Conservation (phyloP, 2,888 invertebrate genomes). For the Temnothorax unifasciatus region DNA sequence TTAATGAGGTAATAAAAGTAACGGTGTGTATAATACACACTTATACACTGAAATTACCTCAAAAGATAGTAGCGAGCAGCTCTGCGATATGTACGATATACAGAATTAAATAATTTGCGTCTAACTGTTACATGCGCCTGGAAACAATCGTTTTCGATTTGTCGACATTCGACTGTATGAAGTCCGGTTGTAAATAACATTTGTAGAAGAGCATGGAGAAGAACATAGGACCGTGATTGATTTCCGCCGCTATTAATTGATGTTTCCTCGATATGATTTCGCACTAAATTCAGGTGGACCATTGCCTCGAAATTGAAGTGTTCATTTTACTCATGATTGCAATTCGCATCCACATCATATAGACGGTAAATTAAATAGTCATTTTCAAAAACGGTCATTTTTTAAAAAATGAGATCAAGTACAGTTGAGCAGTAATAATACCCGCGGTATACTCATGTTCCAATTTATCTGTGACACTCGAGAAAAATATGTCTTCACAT, state of each 20-base stretch:
- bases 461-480: neutral
- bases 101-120: conserved; percentile 2
- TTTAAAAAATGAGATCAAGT: neutral
- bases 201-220: conserved; percentile 19
- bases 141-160: conserved; percentile 37
- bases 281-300: conserved; percentile 15
- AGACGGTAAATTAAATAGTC: neutral
- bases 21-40: neutral
- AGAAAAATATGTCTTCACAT: neutral
- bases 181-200: conserved; percentile 19
- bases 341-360: neutral
- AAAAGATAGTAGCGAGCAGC: neutral
- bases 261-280: conserved; percentile 33
- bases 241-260: conserved; percentile 32
- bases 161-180: neutral
- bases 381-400: neutral
- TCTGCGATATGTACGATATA: neutral
- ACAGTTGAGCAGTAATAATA: neutral
- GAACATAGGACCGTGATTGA: conserved; percentile 35
- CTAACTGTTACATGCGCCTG: conserved; percentile 16
- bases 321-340: neutral
- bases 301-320: conserved; percentile 22
- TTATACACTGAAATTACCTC: neutral
- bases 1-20: neutral
- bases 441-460: neutral